Conservation (phyloP, 2,113 vertebrate genomes). For the Polyodon spathula region DNA sequence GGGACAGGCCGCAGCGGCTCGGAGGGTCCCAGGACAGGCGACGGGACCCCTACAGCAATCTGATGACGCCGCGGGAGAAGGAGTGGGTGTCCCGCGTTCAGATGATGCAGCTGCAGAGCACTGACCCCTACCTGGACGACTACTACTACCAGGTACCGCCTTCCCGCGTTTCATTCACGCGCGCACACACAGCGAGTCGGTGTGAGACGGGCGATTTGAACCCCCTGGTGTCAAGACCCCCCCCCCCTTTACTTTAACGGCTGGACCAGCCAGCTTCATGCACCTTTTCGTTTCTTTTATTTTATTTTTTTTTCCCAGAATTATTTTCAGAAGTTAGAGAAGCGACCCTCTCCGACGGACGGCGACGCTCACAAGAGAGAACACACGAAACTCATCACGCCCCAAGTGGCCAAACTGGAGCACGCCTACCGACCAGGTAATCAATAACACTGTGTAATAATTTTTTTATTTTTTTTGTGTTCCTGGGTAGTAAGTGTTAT, state of each 20-base stretch:
- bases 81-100: slow-evolving; percentile 96
- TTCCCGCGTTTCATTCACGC: too few relatives aligned
- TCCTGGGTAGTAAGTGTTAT: too few relatives aligned
- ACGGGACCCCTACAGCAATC: slow-evolving; percentile 84
- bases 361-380: slow-evolving; percentile 74
- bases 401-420: slow-evolving; percentile 89
- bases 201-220: too few relatives aligned
- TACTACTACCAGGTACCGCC: slow-evolving; percentile 82
- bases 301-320: too few relatives aligned
- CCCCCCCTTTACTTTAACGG: too few relatives aligned
- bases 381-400: slow-evolving; percentile 89
- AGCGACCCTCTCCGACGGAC: slow-evolving; percentile 64
- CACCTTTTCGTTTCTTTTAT: too few relatives aligned
- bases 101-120: slow-evolving; percentile 97
- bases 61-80: slow-evolving; percentile 92
- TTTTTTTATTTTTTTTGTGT: too few relatives aligned
- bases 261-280: too few relatives aligned
- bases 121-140: slow-evolving; percentile 90
- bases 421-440: slow-evolving; percentile 87
- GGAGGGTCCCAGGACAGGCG: slow-evolving; percentile 59
- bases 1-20: slow-evolving; percentile 58
- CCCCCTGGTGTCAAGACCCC: too few relatives aligned
- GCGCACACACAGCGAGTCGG: too few relatives aligned
- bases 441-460: too few relatives aligned
- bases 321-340: slow-evolving; percentile 96